Percentiles rank a stretch among this genome's conserved stretches.
These are phyloP conservation scores for Crossaster papposus DNA, from an alignment of 53 echinoderm and acorn worm genomes.

Conservation along the genomic window DNA sequence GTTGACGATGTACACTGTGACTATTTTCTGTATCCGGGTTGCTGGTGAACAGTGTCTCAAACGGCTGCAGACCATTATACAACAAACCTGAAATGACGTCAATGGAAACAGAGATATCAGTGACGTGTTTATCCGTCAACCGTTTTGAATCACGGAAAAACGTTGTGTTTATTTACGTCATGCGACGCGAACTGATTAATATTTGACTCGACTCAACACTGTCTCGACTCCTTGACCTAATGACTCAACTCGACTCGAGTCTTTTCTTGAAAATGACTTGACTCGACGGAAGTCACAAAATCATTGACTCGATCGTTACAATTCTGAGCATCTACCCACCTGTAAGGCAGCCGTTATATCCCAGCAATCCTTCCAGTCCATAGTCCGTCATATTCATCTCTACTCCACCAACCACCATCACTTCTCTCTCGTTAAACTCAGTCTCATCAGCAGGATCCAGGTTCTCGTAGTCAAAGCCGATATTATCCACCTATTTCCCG, in stretches of 20 bases:
- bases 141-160: too few species aligned
- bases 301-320: too few species aligned
- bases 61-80: constrained; percentile 53
- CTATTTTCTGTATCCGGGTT: constrained; percentile 22
- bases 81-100: constrained; percentile 39
- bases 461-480: constrained; percentile 16
- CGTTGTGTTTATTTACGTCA: too few species aligned
- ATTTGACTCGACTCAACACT: too few species aligned
- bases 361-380: constrained; percentile 39
- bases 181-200: too few species aligned
- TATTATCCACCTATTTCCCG: constrained; percentile 31
- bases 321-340: too few species aligned
- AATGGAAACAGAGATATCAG: not conserved
- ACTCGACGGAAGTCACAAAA: too few species aligned
- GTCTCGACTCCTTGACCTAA: too few species aligned
- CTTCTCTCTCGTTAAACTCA: constrained; percentile 59
- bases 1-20: constrained; percentile 38
- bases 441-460: constrained; percentile 28
- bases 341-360: constrained; percentile 72
- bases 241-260: too few species aligned
- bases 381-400: constrained; percentile 66
- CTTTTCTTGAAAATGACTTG: too few species aligned
- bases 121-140: too few species aligned
- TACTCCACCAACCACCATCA: constrained; percentile 73
- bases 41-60: constrained; percentile 48